Evolutionary conservation across 2,113 vertebrate genomes (phyloP), one percentile per base, ranked within the genome.

Genomic region (Misgurnus anguillicaudatus): DNA sequence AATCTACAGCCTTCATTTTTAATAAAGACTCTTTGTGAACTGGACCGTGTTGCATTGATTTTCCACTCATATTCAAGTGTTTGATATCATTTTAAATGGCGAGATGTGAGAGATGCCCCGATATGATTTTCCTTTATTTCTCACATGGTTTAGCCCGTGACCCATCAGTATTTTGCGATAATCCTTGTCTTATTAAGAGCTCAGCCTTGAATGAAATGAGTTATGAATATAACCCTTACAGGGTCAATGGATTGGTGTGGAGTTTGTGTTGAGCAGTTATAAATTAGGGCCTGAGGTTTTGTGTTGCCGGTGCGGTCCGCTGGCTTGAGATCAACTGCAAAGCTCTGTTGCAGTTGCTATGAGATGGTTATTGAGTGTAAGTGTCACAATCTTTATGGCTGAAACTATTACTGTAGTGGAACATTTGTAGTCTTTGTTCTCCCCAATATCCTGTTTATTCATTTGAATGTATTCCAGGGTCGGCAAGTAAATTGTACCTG

Each of bases 11-110:
- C 65, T 84, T 80, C 53, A 65, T 83, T 86, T 87, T 84, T 91
- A 91, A 92, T 88, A 88, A 90, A 84, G 82, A 84, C 66, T 84
- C 85, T 73, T 85, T 88, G 85, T 90, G 85, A 89, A 88, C 87
- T 83, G 67, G 82, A 78, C 83, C 55, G 36, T 82, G 81, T 70
- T 58, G 42, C 87, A 91, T 90, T 87, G 89, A 88, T 90, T 90
- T 91, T 80, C 67, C 83, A 80, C 79, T 82, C 79, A 63, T 79
- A 82, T 84, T 82, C 85, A 31, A 85, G 77, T 85, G 84, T 82
- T 79, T 57, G 88, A 89, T 88, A 89, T 88, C 79, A 88, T 87
- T 88, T 86, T 71, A 78, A 75, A 77, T 75, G 58, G 24, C 24
- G 81, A 75, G 81, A 63, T 83, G 85, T 69, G 82, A 72, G 8